Evolutionary conservation across 2,888 invertebrate species (phyloP), one percentile per base, ranked within the genome.

Genomic region (Platycnemis pennipes): DNA sequence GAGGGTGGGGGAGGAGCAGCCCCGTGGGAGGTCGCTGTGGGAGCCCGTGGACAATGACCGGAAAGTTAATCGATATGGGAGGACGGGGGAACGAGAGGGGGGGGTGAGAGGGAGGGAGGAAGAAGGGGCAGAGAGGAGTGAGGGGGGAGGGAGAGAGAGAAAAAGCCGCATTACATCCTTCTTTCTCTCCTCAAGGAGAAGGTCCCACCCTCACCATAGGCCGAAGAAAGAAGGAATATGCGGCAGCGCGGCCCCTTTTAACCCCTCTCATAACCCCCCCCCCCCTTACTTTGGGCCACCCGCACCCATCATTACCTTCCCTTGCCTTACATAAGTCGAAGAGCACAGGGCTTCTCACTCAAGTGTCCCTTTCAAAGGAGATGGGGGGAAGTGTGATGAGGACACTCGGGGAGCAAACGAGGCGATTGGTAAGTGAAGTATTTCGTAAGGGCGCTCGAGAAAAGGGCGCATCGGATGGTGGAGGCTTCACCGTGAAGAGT

Each of bases 1-100:
- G 31, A 16, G 69, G 69, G 37, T 31, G 37, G 69, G 37, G 69
- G 69, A 11, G 69, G 37, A 16, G 31, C 2, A 0, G 69, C 69
- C 31, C 69, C 31, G 31, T 77, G 69, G 69, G 69, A 77, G 69
- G 69, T 77, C 69, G 69, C 69, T 31, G 37, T 31, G 69, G 31
- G 69, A 77, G 69, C n/a, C 69, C 69, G 69, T 77, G 69, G 69
- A 77, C 69, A 77, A 77, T 77, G 69, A 77, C 69, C 69, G 69
- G 69, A 77, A 77, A 77, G 69, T 77, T 77, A 77, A 77, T 77
- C 69, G 69, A 77, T 77, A 77, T 77, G 69, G 69, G 69, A 31
- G 69, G 31, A 37, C 31, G 22, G 13, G 69, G 69, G 69, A 16
- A 31, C 5, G 26, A 0, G 22, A 37, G 31, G 37, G 69, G 69